A percentile compares a stretch with the other conserved stretches of the same genome.
Conservation (phyloP, 2,888 invertebrate species). For the Hypolimnas misippus region DNA sequence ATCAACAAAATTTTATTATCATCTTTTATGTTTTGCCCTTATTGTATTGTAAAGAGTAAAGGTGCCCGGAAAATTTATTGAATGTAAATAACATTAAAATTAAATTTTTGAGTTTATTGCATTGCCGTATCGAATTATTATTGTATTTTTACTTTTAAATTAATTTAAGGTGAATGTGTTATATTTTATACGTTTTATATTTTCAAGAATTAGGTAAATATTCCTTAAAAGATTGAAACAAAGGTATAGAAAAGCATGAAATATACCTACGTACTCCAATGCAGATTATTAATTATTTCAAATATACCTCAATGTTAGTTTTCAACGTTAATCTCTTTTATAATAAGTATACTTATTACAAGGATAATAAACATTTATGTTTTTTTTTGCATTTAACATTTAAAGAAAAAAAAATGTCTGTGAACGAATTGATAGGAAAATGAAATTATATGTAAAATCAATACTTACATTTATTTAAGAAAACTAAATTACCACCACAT, state of each 20-base stretch:
- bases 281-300: no score
- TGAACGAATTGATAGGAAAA: neutral
- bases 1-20: conserved; percentile 32
- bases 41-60: conserved; percentile 25
- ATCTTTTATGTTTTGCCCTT: conserved; percentile 35
- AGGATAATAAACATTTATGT: neutral
- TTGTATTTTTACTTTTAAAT: neutral
- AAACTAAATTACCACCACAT: neutral
- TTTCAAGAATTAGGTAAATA: no score
- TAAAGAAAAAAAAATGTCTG: no score
- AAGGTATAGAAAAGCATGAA: no score
- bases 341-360: no score
- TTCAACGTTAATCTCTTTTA: no score
- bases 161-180: no score
- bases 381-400: no score
- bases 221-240: no score
- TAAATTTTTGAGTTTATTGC: neutral
- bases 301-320: no score
- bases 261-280: no score
- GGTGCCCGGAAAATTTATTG: conserved; percentile 31
- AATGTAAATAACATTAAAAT: conserved; percentile 23
- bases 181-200: no score
- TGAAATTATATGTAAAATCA: neutral
- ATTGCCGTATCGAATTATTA: neutral
- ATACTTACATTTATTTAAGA: neutral